phyloP scores from a whole-genome alignment of 1,140 invertebrate species.

The honey bee (Apis mellifera) region Amel_HAv3.1 CM009934.2:11107501-11108000 shows the following conservation, averaged over 20 bases:
- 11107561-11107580: conserved; percentile 80
- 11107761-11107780: conserved; percentile 26
- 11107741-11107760: conserved; percentile 46
- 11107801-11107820: conserved; percentile 30
- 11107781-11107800: conserved; percentile 29
- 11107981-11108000: conserved; percentile 54
- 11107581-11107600: conserved; percentile 79
- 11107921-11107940: conserved; percentile 55
- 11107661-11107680: conserved; percentile 78
- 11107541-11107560: conserved; percentile 79
- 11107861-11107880: neutral
- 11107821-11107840: conserved; percentile 1
- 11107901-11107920: conserved; percentile 59
- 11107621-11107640: conserved; percentile 78
- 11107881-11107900: conserved; percentile 18
- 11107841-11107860: conserved; percentile 24
- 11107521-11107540: conserved; percentile 69
- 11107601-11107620: conserved; percentile 77
- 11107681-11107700: conserved; percentile 62
- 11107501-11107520: conserved; percentile 67
- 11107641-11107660: conserved; percentile 77
- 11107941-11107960: conserved; percentile 57
- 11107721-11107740: conserved; percentile 57
- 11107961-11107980: conserved; percentile 59
- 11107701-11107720: conserved; percentile 62